Percentiles rank a stretch among this genome's conserved stretches.
phyloP scores from a whole-genome alignment of 2,113 vertebrate species.

The Perca flavescens region DNA sequence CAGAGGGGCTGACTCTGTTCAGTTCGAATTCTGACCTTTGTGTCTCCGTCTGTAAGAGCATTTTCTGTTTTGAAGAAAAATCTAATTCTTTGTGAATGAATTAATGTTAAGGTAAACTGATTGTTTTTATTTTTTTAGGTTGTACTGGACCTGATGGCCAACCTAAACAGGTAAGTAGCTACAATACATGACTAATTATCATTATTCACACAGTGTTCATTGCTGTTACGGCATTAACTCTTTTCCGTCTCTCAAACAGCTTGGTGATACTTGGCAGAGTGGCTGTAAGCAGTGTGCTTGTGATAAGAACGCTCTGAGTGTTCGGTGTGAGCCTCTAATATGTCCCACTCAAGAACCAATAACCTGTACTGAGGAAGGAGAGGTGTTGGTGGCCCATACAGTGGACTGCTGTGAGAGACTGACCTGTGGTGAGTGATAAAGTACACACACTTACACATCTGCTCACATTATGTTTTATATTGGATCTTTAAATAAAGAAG shows the following conservation, averaged over 20 bases:
- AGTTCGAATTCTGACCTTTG: conserved; percentile 67
- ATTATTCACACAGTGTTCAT: not conserved
- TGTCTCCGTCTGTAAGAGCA: conserved; percentile 79
- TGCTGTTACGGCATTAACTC: not conserved
- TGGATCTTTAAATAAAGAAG: not conserved
- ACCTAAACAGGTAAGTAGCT: conserved; percentile 79
- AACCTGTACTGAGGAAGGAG: conserved; percentile 78
- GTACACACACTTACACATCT: not conserved
- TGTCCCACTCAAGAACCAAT: conserved; percentile 69
- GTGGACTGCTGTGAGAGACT: conserved; percentile 83
- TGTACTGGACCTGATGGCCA: conserved; percentile 87
- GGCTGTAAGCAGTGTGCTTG: conserved; percentile 87
- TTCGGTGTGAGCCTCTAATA: conserved; percentile 68
- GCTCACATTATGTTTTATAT: not conserved
- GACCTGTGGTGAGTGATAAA: conserved; percentile 85
- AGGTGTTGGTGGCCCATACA: conserved; percentile 48
- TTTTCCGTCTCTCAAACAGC: conserved; percentile 72
- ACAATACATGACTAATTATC: not conserved
- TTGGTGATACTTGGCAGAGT: conserved; percentile 85
- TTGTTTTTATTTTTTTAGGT: conserved; percentile 74
- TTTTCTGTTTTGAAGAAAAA: not conserved
- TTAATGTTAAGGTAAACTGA: not conserved
- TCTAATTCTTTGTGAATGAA: not conserved
- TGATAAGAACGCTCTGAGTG: conserved; percentile 53
- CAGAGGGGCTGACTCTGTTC: conserved; percentile 67